phyloP scores from a whole-genome alignment of 2,888 invertebrate species.

The Zootermopsis nevadensis region DNA sequence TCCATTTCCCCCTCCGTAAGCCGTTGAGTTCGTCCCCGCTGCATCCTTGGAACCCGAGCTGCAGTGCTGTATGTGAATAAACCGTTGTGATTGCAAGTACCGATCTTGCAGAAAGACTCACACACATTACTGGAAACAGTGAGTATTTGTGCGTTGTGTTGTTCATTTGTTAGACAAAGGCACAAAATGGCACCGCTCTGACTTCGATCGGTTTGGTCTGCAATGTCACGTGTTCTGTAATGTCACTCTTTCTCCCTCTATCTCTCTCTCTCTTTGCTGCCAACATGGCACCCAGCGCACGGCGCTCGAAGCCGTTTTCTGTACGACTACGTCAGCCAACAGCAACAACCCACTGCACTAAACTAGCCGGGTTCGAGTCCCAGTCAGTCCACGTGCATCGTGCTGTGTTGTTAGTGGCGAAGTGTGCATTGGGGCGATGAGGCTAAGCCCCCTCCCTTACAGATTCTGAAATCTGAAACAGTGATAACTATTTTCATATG shows the following conservation, averaged over 20 bases:
- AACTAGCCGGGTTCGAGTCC: too few relatives aligned
- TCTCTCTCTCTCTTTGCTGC: background rate
- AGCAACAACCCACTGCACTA: too few relatives aligned
- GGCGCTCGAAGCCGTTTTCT: too few relatives aligned
- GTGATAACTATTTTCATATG: too few relatives aligned
- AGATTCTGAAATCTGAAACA: too few relatives aligned
- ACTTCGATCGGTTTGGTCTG: background rate
- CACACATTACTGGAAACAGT: background rate
- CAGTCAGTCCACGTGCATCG: too few relatives aligned
- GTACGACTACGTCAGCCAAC: too few relatives aligned
- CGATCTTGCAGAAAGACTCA: too few relatives aligned
- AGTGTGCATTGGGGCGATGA: too few relatives aligned
- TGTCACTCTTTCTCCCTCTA: background rate
- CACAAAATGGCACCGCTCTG: conserved; percentile 1
- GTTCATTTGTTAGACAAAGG: background rate
- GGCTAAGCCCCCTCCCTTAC: too few relatives aligned
- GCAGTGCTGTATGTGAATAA: conserved; percentile 9
- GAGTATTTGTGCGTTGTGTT: background rate
- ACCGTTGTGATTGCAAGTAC: background rate
- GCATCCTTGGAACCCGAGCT: background rate
- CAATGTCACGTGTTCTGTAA: background rate
- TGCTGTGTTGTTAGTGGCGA: too few relatives aligned
- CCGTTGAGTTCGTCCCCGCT: conserved; percentile 2
- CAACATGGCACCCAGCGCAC: conserved; percentile 4
- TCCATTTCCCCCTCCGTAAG: background rate